phyloP scores from a whole-genome alignment of 2,797 vertebrate genomes.

The Brotogeris chrysoptera region DNA sequence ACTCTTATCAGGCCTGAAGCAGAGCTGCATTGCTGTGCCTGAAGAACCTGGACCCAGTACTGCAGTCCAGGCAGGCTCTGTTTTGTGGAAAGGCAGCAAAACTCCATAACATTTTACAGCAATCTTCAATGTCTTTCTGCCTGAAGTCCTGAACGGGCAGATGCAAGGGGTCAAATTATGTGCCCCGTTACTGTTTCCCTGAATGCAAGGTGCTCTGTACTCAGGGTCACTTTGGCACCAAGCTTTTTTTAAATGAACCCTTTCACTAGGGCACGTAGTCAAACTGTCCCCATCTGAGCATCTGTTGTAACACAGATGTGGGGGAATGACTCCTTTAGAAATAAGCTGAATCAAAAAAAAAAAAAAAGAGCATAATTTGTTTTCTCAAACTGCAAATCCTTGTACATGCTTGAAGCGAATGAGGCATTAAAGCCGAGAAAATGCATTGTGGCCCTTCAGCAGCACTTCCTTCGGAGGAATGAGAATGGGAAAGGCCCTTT shows the following conservation, averaged over 20 bases:
- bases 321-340: neutral
- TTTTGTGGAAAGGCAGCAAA: neutral
- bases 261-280: neutral
- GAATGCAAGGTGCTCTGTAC: neutral
- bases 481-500: neutral
- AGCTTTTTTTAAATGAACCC: neutral
- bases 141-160: neutral
- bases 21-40: neutral
- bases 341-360: neutral
- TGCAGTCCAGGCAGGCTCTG: neutral
- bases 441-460: neutral
- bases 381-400: slow-evolving; percentile 53
- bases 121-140: neutral
- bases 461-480: neutral
- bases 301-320: neutral
- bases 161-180: neutral
- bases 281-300: neutral
- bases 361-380: slow-evolving; percentile 7
- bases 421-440: slow-evolving; percentile 31
- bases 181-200: neutral
- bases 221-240: neutral
- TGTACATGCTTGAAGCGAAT: neutral
- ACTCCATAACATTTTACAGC: neutral
- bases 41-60: neutral
- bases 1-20: neutral